Conservation (phyloP, 2,113 vertebrate genomes). For the Lophotis ruficrista region DNA sequence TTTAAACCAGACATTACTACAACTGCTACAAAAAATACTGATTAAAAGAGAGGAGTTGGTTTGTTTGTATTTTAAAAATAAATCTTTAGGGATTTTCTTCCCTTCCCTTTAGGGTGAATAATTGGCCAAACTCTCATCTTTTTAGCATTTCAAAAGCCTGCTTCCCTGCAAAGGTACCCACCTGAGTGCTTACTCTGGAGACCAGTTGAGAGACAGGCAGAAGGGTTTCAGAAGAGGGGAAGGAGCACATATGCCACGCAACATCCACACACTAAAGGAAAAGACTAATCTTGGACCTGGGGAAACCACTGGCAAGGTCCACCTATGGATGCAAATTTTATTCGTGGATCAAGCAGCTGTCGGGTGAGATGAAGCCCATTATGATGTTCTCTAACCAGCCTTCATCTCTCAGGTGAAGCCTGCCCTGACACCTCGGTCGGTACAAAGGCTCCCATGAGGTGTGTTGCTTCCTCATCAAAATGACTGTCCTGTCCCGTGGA, state of each 20-base stretch:
- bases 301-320: background rate
- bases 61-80: background rate
- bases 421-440: background rate
- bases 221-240: background rate
- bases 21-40: background rate
- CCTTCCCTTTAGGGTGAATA: background rate
- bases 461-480: background rate
- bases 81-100: background rate
- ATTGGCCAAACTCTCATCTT: background rate
- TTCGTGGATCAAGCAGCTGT: background rate
- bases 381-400: background rate
- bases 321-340: background rate
- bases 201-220: background rate
- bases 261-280: background rate
- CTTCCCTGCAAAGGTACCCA: background rate
- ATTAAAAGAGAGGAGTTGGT: background rate
- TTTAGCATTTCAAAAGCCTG: background rate
- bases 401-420: background rate
- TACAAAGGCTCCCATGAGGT: background rate
- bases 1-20: background rate
- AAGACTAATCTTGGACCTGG: background rate
- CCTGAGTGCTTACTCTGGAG: background rate
- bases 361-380: background rate
- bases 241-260: background rate
- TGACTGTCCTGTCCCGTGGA: background rate